A percentile compares a stretch with the other conserved stretches of the same genome.
Evolutionary conservation across 2,113 vertebrate genomes (phyloP).

Genomic region (Probosciger aterrimus): DNA sequence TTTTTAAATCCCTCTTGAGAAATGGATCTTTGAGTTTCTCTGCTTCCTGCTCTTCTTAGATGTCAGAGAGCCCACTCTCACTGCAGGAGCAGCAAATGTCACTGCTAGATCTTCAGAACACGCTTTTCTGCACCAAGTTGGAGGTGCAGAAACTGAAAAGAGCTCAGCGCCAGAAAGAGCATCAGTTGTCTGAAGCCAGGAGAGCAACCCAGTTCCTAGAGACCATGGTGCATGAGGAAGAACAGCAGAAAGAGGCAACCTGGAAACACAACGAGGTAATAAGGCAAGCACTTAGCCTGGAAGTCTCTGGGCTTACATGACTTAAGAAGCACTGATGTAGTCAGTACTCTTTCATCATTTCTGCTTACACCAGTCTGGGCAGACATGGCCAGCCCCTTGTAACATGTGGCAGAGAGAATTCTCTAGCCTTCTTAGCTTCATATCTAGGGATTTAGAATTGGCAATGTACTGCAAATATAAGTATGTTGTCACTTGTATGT

Average conservation of each 20-base stretch:
- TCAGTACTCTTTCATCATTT: not conserved
- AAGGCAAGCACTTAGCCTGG: not conserved
- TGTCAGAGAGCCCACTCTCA: slow-evolving; percentile 26
- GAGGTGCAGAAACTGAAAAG: slow-evolving; percentile 83
- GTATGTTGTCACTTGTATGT: not conserved
- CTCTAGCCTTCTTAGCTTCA: not conserved
- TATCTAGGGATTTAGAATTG: not conserved
- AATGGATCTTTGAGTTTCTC: not conserved
- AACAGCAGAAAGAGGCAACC: slow-evolving; percentile 80
- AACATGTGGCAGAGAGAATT: not conserved
- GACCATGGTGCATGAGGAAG: slow-evolving; percentile 69
- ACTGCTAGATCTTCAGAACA: slow-evolving; percentile 80
- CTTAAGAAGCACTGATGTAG: not conserved
- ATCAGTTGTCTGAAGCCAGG: slow-evolving; percentile 75
- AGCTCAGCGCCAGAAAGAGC: slow-evolving; percentile 73
- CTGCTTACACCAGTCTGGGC: not conserved
- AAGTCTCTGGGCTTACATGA: not conserved
- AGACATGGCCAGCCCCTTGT: not conserved
- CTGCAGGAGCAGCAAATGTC: slow-evolving; percentile 73
- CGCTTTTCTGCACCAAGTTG: slow-evolving; percentile 85
- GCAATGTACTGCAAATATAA: not conserved
- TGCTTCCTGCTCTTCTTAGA: slow-evolving; percentile 32
- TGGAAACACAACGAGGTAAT: slow-evolving; percentile 88
- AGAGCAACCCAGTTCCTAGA: slow-evolving; percentile 75
- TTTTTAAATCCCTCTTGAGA: not conserved